These are phyloP conservation scores for Cheilosia vernalis DNA, from an alignment of 2,888 invertebrate genomes.

Conservation along the genomic window DNA sequence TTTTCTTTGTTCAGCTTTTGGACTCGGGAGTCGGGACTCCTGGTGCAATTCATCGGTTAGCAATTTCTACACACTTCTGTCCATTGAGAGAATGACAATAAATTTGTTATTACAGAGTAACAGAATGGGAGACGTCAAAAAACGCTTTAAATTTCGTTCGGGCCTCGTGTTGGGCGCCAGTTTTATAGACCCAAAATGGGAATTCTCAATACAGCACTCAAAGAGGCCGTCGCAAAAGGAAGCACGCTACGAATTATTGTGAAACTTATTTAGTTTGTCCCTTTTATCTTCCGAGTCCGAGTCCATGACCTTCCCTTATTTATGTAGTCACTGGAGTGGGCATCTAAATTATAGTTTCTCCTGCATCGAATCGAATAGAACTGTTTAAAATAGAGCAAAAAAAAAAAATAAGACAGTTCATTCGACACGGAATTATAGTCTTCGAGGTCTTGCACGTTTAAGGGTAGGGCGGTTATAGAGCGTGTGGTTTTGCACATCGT, in stretches of 20 bases:
- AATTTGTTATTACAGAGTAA: neutral
- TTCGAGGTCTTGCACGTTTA: slow-evolving; percentile 26
- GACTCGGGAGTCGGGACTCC: neutral
- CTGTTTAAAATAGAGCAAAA: neutral
- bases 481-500: slow-evolving; percentile 82
- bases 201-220: neutral
- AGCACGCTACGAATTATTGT: slow-evolving; percentile 21
- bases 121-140: slow-evolving; percentile 1
- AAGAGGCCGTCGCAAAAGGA: neutral
- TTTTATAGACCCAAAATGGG: slow-evolving; percentile 1
- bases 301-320: slow-evolving; percentile 17
- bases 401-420: slow-evolving; percentile 32
- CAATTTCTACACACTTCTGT: slow-evolving; percentile 30
- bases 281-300: neutral
- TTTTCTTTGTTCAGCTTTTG: slow-evolving; percentile 37
- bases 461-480: slow-evolving; percentile 46
- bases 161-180: slow-evolving; percentile 33
- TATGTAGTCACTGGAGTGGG: slow-evolving; percentile 15
- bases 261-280: neutral
- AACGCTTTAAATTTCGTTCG: slow-evolving; percentile 13
- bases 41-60: slow-evolving; percentile 13
- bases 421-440: slow-evolving; percentile 53
- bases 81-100: slow-evolving; percentile 1
- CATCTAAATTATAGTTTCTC: slow-evolving; percentile 32
- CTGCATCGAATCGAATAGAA: slow-evolving; percentile 18